Base-by-base conservation (phyloP, 2,888 invertebrate genomes). In the Ethmia dodecea region DNA sequence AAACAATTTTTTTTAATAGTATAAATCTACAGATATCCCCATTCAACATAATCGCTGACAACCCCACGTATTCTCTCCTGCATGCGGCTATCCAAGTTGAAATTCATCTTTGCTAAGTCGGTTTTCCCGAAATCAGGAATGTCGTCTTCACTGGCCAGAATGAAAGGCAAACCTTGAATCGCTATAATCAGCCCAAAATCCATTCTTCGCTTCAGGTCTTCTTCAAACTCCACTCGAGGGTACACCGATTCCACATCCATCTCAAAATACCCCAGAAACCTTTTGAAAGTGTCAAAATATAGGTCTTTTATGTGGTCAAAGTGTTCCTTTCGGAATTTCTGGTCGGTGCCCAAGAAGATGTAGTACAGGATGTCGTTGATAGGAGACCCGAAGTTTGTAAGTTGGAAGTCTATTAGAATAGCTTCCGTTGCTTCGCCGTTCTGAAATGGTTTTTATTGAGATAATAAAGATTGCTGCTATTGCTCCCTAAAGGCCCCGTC, bases 391-490 rank as follows among this genome's bases (percentile, higher is more conserved):
- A 52, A 65, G 41, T 56, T 40, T 0, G 59, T 32, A 1, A 67
- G 15, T 30, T 76, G 74, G 25, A 59, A 76, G 37, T 76, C 75
- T 0, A 66, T 45, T 16, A 59, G 45, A 13, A 70, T 49, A 0
- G 67, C 48, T 33, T 71, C 59, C 0, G 37, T 33, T 14, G 60
- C 37, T 29, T 48, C 47, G 13, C 54, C 61, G 3, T 66, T 38
- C 72, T 75, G 51, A 26, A 26, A n/a, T n/a, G n/a, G n/a, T n/a
- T n/a, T n/a, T n/a, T n/a, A n/a, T n/a, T n/a, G n/a, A n/a, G n/a
- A n/a, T n/a, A n/a, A n/a, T n/a, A n/a, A n/a, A n/a, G n/a, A n/a
- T n/a, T n/a, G n/a, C n/a, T n/a, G n/a, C n/a, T n/a, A n/a, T n/a
- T n/a, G n/a, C n/a, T n/a, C n/a, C n/a, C n/a, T n/a, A n/a, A n/a